Evolutionary conservation across 2,888 invertebrate species (phyloP).

Genomic region (Dynastes grantii): DNA sequence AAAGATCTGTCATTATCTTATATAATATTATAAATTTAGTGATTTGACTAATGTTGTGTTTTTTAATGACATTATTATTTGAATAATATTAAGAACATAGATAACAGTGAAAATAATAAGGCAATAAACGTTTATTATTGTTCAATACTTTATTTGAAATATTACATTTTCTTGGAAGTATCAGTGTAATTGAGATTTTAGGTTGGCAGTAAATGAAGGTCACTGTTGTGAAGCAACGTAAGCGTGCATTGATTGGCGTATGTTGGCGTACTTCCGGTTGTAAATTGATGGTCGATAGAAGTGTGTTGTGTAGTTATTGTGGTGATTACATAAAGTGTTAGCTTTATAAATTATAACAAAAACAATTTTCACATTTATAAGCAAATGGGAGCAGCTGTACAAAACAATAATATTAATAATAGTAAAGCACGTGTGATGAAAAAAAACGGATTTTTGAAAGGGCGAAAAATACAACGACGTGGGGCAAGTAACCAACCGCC

Average conservation of each 20-base stretch:
- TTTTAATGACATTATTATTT: no score
- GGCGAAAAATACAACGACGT: conserved; percentile 58
- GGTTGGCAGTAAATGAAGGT: no score
- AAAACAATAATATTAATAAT: conserved; percentile 37
- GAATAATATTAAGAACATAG: no score
- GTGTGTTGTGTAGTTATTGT: conserved; percentile 43
- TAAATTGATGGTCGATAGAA: conserved; percentile 37
- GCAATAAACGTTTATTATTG: no score
- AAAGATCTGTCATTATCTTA: no score
- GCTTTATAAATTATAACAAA: conserved; percentile 21
- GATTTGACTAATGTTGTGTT: no score
- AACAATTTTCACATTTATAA: conserved; percentile 10
- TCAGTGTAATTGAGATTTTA: no score
- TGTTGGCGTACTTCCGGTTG: conserved; percentile 43
- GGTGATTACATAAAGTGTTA: conserved; percentile 39
- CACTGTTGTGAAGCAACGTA: not conserved
- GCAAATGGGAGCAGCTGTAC: conserved; percentile 44
- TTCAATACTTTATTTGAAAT: not conserved
- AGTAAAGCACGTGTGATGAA: conserved; percentile 48
- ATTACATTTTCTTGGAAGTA: no score
- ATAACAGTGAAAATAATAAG: no score
- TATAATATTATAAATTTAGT: no score
- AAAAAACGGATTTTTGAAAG: conserved; percentile 52
- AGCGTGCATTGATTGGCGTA: conserved; percentile 23
- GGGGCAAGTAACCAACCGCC: conserved; percentile 56